Conservation (phyloP, 2,113 vertebrate genomes). For the Pelobates fuscus region DNA sequence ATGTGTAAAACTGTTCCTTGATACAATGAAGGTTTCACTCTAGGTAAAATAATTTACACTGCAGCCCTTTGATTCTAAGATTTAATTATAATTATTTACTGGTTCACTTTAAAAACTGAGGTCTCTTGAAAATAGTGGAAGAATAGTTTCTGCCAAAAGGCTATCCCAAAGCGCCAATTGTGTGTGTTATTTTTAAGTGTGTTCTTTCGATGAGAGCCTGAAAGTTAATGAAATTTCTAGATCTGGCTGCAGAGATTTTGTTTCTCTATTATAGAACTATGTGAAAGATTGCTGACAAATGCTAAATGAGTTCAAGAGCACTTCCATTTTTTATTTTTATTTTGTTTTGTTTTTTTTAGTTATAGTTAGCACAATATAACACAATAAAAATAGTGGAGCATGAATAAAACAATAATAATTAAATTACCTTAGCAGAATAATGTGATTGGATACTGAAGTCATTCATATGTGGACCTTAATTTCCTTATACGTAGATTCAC, state of each 20-base stretch:
- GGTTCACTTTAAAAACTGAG: constrained; percentile 24
- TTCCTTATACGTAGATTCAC: too few species aligned
- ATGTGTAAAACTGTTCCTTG: too few species aligned
- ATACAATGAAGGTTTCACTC: too few species aligned
- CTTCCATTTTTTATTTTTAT: too few species aligned
- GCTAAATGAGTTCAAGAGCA: constrained; percentile 25
- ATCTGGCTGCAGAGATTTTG: constrained; percentile 31
- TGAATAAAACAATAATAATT: constrained; percentile 4
- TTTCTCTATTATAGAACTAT: constrained; percentile 12
- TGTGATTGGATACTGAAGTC: too few species aligned
- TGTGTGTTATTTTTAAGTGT: constrained; percentile 41
- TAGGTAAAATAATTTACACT: too few species aligned
- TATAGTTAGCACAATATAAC: too few species aligned
- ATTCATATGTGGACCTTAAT: too few species aligned
- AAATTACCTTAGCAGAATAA: too few species aligned
- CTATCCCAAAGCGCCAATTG: constrained; percentile 31
- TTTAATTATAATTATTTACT: constrained; percentile 32
- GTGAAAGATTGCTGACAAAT: constrained; percentile 31
- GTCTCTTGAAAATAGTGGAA: constrained; percentile 20
- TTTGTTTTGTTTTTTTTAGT: too few species aligned
- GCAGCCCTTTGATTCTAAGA: background rate
- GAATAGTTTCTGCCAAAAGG: constrained; percentile 32
- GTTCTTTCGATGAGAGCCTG: constrained; percentile 33
- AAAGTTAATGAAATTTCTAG: constrained; percentile 33
- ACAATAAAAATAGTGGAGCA: background rate